These are phyloP conservation scores for Trididemnum nubilum DNA, from an alignment of 23 tunicate species.

Conservation along the genomic window DNA sequence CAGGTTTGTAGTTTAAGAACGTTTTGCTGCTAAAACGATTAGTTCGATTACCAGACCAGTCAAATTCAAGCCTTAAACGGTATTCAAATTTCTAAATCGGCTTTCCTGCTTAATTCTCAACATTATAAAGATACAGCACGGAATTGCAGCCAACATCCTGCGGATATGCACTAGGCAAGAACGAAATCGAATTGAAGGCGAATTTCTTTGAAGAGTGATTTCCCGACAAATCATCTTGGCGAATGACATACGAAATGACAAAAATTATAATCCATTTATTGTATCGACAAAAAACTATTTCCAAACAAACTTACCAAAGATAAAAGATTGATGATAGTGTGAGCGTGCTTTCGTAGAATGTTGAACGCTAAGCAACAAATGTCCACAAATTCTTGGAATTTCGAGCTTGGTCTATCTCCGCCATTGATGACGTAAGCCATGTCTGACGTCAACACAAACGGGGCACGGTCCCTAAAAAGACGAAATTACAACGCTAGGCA, in stretches of 20 bases:
- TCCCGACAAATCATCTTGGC: no score
- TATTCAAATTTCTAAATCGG: no score
- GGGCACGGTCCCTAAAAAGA: slow-evolving; percentile 85
- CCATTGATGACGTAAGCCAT: slow-evolving; percentile 99
- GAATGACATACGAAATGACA: no score
- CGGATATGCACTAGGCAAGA: no score
- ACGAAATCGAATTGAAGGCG: no score
- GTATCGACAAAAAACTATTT: no score
- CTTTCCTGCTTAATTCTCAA: no score
- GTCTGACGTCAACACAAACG: slow-evolving; percentile 98
- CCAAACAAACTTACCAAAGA: slow-evolving; percentile 65
- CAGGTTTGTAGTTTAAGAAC: background rate
- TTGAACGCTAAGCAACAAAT: slow-evolving; percentile 93
- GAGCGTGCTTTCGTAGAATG: slow-evolving; percentile 76
- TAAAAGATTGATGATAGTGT: slow-evolving; percentile 70
- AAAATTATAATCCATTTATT: no score
- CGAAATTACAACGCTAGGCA: background rate
- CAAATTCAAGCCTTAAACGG: no score
- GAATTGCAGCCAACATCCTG: no score
- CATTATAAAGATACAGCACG: no score
- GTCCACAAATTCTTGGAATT: slow-evolving; percentile 95
- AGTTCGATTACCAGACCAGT: background rate
- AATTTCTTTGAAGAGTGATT: no score
- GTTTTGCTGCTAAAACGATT: background rate
- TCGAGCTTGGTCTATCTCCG: slow-evolving; percentile 87